Evolutionary conservation across 2,113 vertebrate genomes (phyloP).

Genomic region (Actinemys pallida): DNA sequence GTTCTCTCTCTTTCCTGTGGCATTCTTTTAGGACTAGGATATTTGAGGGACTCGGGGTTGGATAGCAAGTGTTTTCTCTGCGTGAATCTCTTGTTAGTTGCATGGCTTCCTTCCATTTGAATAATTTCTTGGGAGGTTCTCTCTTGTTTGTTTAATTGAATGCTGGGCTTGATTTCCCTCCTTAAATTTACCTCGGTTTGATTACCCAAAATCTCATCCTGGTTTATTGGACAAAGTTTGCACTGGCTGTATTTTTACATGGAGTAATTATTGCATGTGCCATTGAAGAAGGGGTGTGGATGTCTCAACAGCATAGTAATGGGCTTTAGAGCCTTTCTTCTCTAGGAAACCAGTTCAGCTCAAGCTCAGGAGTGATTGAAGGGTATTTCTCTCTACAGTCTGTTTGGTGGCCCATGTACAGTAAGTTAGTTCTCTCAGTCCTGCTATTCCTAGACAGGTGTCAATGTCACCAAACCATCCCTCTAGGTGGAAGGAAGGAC

Average conservation of each 20-base stretch:
- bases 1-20: not conserved
- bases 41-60: not conserved
- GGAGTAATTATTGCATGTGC: not conserved
- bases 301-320: not conserved
- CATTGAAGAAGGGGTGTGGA: not conserved
- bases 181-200: not conserved
- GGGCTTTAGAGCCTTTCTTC: not conserved
- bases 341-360: not conserved
- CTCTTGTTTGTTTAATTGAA: not conserved
- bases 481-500: not conserved
- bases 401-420: not conserved
- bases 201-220: not conserved
- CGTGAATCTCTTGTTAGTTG: not conserved
- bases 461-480: rapidly evolving
- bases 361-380: not conserved
- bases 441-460: not conserved
- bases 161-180: not conserved
- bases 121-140: not conserved
- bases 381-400: not conserved
- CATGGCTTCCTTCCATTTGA: not conserved
- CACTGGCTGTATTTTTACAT: not conserved
- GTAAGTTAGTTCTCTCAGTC: not conserved
- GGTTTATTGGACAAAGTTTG: not conserved
- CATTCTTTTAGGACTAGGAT: not conserved
- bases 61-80: not conserved